phyloP scores from a whole-genome alignment of 2,113 vertebrate genomes.

The Galemys pyrenaicus region DNA sequence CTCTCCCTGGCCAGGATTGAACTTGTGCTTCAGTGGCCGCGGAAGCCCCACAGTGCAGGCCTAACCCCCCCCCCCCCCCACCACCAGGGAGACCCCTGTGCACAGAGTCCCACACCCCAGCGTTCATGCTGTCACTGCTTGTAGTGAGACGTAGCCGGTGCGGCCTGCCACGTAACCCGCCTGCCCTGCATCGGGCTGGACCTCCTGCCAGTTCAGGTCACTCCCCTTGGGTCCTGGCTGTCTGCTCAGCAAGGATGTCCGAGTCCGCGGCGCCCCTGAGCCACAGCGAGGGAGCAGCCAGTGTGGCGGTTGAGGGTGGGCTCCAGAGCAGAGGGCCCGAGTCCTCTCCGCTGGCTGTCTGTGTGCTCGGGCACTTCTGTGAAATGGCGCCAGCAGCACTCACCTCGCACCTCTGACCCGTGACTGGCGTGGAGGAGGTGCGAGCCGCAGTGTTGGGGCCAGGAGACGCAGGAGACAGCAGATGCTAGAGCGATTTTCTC shows the following conservation, averaged over 20 bases:
- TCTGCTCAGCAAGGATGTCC: background rate
- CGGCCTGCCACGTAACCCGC: too few relatives aligned
- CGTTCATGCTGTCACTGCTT: too few relatives aligned
- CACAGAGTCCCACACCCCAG: too few relatives aligned
- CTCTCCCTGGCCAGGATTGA: too few relatives aligned
- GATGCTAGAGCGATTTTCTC: background rate
- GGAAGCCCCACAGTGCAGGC: too few relatives aligned
- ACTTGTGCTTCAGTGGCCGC: too few relatives aligned
- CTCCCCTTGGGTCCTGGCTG: background rate
- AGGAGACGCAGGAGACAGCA: background rate
- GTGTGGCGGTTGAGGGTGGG: rapidly evolving
- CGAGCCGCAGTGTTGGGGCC: background rate
- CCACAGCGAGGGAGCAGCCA: too few relatives aligned
- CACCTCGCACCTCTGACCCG: background rate
- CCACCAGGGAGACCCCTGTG: too few relatives aligned
- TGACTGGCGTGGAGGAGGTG: background rate
- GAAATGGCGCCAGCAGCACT: background rate
- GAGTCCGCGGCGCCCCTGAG: too few relatives aligned
- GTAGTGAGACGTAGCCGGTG: too few relatives aligned
- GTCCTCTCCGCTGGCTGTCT: background rate
- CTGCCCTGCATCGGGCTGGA: too few relatives aligned
- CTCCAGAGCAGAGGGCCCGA: background rate
- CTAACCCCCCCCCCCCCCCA: too few relatives aligned
- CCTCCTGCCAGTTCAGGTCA: background rate
- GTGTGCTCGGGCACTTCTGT: background rate